These are phyloP conservation scores for Zophobas morio DNA, from an alignment of 1,140 invertebrate species.

Conservation along the genomic window DNA sequence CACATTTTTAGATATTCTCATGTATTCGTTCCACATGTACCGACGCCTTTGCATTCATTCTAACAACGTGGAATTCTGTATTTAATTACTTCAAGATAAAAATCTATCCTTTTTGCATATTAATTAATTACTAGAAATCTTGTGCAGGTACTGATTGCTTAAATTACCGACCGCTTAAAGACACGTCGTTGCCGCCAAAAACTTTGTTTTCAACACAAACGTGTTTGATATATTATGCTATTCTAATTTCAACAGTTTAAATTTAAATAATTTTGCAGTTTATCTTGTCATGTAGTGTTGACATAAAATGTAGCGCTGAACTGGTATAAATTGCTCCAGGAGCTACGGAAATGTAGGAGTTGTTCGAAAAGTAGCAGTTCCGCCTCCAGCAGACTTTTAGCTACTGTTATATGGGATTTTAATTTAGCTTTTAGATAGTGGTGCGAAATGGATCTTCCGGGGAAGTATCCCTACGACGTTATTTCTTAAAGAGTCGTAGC, in stretches of 20 bases:
- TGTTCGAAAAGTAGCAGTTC: constrained; percentile 7
- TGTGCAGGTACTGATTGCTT: too few species aligned
- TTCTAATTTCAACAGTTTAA: constrained; percentile 15
- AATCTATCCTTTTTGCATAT: too few species aligned
- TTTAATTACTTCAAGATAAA: too few species aligned
- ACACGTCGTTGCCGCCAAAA: too few species aligned
- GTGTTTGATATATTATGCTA: background rate
- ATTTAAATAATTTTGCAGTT: constrained; percentile 31
- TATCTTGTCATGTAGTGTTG: constrained; percentile 9
- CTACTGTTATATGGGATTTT: constrained; percentile 12
- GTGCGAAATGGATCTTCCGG: background rate
- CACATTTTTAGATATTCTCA: too few species aligned
- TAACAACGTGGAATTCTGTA: too few species aligned
- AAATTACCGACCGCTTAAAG: too few species aligned
- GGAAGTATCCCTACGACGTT: too few species aligned
- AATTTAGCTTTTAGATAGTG: constrained; percentile 5
- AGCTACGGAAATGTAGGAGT: background rate
- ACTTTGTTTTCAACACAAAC: too few species aligned
- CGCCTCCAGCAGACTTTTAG: background rate
- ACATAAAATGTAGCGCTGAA: background rate
- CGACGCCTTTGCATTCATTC: too few species aligned
- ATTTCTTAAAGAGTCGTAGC: background rate
- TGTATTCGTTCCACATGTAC: too few species aligned
- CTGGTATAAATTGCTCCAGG: background rate
- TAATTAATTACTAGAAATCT: too few species aligned